These are phyloP conservation scores for Daphoenositta chrysoptera DNA, from an alignment of 2,113 vertebrate species.

Conservation along the genomic window DNA sequence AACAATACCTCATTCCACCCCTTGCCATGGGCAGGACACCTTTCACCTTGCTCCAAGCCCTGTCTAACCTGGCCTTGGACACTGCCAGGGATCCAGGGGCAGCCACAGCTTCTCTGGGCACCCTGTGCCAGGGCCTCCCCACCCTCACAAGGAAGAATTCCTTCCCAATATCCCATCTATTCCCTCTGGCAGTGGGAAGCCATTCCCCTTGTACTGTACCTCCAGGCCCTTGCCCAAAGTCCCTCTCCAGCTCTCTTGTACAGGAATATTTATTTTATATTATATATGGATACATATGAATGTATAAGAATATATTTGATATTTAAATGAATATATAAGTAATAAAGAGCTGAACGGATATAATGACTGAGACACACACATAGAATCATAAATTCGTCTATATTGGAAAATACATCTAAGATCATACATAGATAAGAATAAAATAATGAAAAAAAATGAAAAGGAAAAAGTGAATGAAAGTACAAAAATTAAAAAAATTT, in stretches of 20 bases:
- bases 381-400: neutral
- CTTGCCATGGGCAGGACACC: neutral
- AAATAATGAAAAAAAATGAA: neutral
- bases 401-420: neutral
- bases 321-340: neutral
- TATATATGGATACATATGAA: neutral
- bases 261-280: neutral
- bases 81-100: neutral
- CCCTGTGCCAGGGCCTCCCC: neutral
- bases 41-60: neutral
- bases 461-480: neutral
- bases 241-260: neutral
- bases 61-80: rapidly evolving
- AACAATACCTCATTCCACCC: rapidly evolving
- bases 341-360: neutral
- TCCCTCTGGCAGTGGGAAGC: neutral
- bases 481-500: too few relatives aligned
- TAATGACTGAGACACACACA: neutral
- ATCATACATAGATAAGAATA: neutral
- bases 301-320: neutral
- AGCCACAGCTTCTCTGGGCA: neutral
- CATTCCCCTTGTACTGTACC: neutral
- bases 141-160: rapidly evolving
- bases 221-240: neutral
- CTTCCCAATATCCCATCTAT: neutral